A percentile compares a stretch with the other conserved stretches of the same genome.
Conservation (phyloP, 2,113 vertebrate species). For the Spea multiplicata region DNA sequence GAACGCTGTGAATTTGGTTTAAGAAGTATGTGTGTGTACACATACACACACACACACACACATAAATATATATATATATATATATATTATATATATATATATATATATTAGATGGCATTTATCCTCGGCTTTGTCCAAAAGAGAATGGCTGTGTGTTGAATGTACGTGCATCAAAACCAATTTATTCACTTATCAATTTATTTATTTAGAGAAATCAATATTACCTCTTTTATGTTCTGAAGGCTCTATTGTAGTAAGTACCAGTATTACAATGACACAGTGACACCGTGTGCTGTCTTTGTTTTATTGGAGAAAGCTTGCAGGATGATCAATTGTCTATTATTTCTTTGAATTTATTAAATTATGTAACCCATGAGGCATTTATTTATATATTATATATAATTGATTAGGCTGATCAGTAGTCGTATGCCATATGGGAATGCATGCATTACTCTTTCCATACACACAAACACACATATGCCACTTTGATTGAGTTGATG, state of each 20-base stretch:
- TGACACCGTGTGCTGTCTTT: slow-evolving; percentile 39
- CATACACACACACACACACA: no score
- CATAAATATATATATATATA: neutral
- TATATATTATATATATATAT: neutral
- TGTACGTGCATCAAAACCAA: neutral
- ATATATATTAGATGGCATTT: neutral
- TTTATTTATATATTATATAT: no score
- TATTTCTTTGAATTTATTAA: slow-evolving; percentile 38
- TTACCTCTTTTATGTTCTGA: slow-evolving; percentile 24
- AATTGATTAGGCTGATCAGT: no score
- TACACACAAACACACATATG: no score
- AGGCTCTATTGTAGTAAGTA: slow-evolving; percentile 30
- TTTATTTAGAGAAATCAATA: slow-evolving; percentile 24
- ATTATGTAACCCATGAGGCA: slow-evolving; percentile 12
- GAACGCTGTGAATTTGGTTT: neutral
- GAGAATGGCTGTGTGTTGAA: neutral
- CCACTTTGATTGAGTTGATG: no score
- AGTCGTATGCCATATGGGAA: no score
- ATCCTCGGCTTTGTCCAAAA: neutral
- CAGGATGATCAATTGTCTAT: slow-evolving; percentile 10
- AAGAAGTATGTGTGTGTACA: no score
- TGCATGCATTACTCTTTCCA: no score
- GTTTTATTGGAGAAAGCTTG: slow-evolving; percentile 35
- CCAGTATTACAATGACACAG: slow-evolving; percentile 31
- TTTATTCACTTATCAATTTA: neutral